phyloP scores from a whole-genome alignment of 2,888 invertebrate genomes.

The Lingula anatina region DNA sequence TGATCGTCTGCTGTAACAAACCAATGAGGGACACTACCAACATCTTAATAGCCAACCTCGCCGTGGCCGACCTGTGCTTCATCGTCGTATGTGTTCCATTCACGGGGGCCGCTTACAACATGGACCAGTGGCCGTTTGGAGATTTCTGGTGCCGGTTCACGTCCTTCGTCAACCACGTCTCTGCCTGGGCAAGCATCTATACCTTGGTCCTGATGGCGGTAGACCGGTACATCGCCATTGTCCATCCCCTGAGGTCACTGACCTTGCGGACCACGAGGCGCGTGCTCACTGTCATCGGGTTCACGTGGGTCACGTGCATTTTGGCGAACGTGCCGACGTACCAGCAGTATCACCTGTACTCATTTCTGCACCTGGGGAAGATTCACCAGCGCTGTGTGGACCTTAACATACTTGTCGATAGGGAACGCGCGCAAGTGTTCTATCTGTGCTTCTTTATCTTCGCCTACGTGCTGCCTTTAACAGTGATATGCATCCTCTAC shows the following conservation, averaged over 20 bases:
- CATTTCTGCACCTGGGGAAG: slow-evolving; percentile 43
- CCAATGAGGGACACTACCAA: slow-evolving; percentile 89
- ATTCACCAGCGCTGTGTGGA: slow-evolving; percentile 14
- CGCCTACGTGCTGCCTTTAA: slow-evolving; percentile 79
- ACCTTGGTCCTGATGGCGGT: slow-evolving; percentile 86
- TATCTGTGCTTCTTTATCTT: slow-evolving; percentile 63
- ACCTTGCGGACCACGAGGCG: slow-evolving; percentile 73
- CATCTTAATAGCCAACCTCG: slow-evolving; percentile 80
- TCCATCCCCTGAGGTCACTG: slow-evolving; percentile 82
- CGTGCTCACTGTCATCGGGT: slow-evolving; percentile 69
- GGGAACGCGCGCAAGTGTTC: slow-evolving; percentile 10
- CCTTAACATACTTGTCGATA: not conserved
- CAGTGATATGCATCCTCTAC: slow-evolving; percentile 78
- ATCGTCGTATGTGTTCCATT: slow-evolving; percentile 89
- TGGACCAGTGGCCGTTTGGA: slow-evolving; percentile 84
- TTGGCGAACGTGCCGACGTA: slow-evolving; percentile 27
- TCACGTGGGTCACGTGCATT: slow-evolving; percentile 72
- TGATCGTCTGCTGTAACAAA: slow-evolving; percentile 79
- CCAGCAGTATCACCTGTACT: slow-evolving; percentile 14
- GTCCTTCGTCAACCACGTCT: slow-evolving; percentile 84
- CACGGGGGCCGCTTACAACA: slow-evolving; percentile 81
- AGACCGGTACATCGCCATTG: slow-evolving; percentile 82
- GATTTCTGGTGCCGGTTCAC: slow-evolving; percentile 82
- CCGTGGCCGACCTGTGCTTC: slow-evolving; percentile 81
- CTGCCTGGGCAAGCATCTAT: slow-evolving; percentile 86